phyloP scores from a whole-genome alignment of 2,797 vertebrate species.

The Mormyrus hasselquistii region DNA sequence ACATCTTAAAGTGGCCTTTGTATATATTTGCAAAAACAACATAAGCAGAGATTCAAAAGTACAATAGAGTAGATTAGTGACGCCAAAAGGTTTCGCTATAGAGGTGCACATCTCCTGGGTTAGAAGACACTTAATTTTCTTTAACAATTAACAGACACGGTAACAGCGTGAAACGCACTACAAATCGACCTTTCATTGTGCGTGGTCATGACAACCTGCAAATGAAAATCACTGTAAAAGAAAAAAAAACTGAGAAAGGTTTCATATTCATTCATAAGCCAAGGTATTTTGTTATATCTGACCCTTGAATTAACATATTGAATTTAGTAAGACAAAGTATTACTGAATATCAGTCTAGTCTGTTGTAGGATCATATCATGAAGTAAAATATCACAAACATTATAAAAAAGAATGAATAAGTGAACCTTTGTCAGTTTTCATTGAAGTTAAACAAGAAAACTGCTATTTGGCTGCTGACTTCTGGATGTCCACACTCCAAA shows the following conservation, averaged over 20 bases:
- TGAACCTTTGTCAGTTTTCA: constrained; percentile 42
- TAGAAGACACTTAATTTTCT: constrained; percentile 46
- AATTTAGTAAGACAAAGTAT: background rate
- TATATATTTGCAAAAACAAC: constrained; percentile 52
- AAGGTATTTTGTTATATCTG: background rate
- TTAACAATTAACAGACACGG: constrained; percentile 34
- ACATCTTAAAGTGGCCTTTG: constrained; percentile 99
- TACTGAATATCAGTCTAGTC: background rate
- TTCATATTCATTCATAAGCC: constrained; percentile 37
- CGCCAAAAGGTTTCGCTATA: constrained; percentile 48
- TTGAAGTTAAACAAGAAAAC: constrained; percentile 3
- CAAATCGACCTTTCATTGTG: constrained; percentile 26
- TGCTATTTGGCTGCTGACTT: constrained; percentile 41
- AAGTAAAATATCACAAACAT: background rate
- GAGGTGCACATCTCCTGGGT: constrained; percentile 58
- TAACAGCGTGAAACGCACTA: constrained; percentile 10
- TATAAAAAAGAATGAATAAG: background rate
- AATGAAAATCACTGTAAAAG: constrained; percentile 21
- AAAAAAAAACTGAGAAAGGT: constrained; percentile 35
- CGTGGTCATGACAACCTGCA: constrained; percentile 29
- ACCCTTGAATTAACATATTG: background rate
- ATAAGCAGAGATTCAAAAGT: constrained; percentile 61
- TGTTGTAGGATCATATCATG: background rate
- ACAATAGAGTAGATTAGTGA: constrained; percentile 66
- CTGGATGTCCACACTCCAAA: constrained; percentile 68